Evolutionary conservation across 2,797 vertebrate species (phyloP).

Genomic region (Eospalax fontanierii): DNA sequence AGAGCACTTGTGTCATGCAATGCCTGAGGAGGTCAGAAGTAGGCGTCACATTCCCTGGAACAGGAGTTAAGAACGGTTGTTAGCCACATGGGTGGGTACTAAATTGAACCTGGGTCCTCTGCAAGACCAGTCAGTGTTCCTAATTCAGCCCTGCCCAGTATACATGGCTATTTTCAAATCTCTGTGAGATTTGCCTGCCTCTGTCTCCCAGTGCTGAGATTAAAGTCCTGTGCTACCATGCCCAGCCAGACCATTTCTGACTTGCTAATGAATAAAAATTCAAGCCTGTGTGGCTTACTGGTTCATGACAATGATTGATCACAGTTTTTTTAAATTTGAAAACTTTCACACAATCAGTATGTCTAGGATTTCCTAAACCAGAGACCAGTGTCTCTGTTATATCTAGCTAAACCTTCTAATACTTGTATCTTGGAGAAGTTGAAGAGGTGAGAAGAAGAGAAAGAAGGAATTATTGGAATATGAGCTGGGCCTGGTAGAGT

Average conservation of each 20-base stretch:
- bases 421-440: not conserved
- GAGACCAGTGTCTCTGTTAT: not conserved
- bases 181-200: no score
- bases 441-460: not conserved
- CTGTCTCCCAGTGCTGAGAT: no score
- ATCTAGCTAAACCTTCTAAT: not conserved
- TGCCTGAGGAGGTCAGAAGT: no score
- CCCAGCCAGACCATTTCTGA: not conserved
- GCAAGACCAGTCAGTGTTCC: no score
- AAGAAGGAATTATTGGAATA: not conserved
- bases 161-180: no score
- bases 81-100: no score
- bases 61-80: no score
- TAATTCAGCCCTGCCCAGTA: no score
- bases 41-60: no score
- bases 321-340: not conserved
- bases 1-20: no score
- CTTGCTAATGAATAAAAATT: slow-evolving; percentile 14
- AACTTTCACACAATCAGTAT: not conserved
- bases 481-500: not conserved
- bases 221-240: no score
- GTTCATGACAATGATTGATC: not conserved
- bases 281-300: not conserved
- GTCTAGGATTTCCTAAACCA: not conserved
- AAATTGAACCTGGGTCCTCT: no score